Evolutionary conservation across 2,888 invertebrate species (phyloP).

Genomic region (Caenorhabditis angaria): DNA sequence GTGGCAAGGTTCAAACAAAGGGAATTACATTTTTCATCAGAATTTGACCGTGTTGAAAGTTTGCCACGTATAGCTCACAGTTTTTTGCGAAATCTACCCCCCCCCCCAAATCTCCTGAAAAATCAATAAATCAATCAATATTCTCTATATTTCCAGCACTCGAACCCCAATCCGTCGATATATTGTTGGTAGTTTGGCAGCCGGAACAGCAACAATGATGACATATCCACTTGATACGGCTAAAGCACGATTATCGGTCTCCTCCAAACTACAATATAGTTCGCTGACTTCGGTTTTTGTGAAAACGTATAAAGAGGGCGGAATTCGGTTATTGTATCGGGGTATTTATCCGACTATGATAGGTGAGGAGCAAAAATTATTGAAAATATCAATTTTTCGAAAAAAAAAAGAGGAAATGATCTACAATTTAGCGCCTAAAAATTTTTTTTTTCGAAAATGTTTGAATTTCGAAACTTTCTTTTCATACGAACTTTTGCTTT

Average conservation of each 20-base stretch:
- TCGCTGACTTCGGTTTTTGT: constrained; percentile 54
- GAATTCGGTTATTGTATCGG: constrained; percentile 62
- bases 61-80: no score
- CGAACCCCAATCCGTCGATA: constrained; percentile 78
- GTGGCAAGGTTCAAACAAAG: no score
- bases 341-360: constrained; percentile 59
- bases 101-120: no score
- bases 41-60: no score
- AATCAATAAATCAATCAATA: no score
- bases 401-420: neutral
- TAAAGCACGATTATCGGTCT: constrained; percentile 76
- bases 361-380: constrained; percentile 21
- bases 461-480: no score
- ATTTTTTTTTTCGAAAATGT: no score
- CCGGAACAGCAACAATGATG: constrained; percentile 89
- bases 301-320: constrained; percentile 64
- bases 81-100: no score
- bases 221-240: constrained; percentile 97
- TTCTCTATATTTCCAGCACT: constrained; percentile 64
- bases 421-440: no score
- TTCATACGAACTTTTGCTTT: neutral
- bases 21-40: no score
- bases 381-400: neutral
- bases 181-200: constrained; percentile 91
- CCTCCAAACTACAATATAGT: constrained; percentile 45